Percentiles rank a stretch among this genome's conserved stretches.
phyloP scores from a whole-genome alignment of 2,113 vertebrate genomes.

The Todiramphus chloris region DNA sequence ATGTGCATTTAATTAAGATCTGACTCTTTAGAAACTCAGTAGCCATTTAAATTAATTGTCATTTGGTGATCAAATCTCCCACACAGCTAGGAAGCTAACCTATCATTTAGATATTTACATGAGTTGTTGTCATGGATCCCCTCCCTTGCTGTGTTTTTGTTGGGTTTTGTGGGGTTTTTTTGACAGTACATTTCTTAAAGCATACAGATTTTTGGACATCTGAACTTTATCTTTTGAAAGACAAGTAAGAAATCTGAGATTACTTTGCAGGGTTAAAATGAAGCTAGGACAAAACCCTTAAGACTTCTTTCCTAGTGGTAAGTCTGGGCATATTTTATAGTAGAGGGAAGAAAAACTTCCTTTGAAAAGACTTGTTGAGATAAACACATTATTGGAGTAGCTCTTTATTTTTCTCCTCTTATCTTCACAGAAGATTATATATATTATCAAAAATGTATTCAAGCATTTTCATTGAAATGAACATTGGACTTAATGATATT shows the following conservation, averaged over 20 bases:
- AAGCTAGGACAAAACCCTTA: neutral
- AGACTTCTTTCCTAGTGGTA: neutral
- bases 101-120: neutral
- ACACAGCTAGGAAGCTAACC: neutral
- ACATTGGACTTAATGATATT: neutral
- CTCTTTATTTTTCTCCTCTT: neutral
- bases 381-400: neutral
- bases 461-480: neutral
- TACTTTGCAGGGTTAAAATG: neutral
- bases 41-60: neutral
- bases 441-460: neutral
- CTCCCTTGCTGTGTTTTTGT: accelerated
- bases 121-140: neutral
- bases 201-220: neutral
- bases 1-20: neutral
- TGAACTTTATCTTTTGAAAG: neutral
- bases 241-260: neutral
- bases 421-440: neutral
- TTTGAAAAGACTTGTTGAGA: neutral
- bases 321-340: neutral
- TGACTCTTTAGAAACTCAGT: neutral
- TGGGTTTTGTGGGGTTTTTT: neutral
- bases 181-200: neutral
- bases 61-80: neutral
- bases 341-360: neutral